Base-by-base conservation (phyloP, 2,888 invertebrate species). In the Deilephila elpenor region DNA sequence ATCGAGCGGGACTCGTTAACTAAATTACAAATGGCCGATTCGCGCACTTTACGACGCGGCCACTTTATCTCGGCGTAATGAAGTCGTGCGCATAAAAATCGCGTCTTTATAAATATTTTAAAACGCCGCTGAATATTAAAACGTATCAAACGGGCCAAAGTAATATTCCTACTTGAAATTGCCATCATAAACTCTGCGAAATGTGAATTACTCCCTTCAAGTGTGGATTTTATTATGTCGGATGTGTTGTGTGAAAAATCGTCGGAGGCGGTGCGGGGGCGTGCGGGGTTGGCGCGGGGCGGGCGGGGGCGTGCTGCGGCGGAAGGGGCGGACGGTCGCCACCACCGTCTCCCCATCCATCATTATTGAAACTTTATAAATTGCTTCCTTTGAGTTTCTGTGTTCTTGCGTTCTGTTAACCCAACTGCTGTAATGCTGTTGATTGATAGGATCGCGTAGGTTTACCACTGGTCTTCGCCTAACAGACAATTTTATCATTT, bases 361-460 rank as follows among this genome's bases (percentile, higher is more conserved):
- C 93, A 93, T 91, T 86, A 91, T 92, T 89, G 90, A 90, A 90
- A 92, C 87, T 93, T 93, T 92, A 92, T 93, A 93, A 93, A 93
- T 93, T 92, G 93, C 90, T 90, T 89, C 82, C 84, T 84, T 80
- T 80, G 83, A 88, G 89, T 90, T 91, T 86, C 84, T 88, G 81
- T 78, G 70, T 60, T 61, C 73, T 62, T 19, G 62, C 32, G 60
- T 70, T 70, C 62, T 64, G 62, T 73, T 59, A 67, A 51, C 67
- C 67, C 67, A 67, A 67, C 67, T 67, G 67, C 51, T 67, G 67
- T 67, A 62, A 56, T 53, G 29, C n/a, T 32, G 56, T 20, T 71
- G 71, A 71, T 71, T 71, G 71, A 71, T 71, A 25, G 59, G 37
- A 37, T 71, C 25, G 59, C 20, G 53, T 53, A 19, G 7, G 20